Evolutionary conservation across 1,140 invertebrate species (phyloP).

Genomic region (Eumaeus atala): DNA sequence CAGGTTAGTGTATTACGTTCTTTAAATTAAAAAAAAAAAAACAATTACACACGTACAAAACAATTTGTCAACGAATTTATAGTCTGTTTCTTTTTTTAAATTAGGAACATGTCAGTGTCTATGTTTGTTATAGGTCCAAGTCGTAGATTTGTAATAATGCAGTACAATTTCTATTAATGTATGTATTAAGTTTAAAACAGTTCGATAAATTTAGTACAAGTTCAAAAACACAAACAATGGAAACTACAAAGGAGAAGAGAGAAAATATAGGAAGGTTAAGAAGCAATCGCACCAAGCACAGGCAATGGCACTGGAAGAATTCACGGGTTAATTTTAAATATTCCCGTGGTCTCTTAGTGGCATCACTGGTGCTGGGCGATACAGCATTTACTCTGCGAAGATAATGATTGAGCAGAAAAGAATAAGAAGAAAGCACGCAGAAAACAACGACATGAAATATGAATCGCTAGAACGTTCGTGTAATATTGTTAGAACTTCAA

Average conservation of each 20-base stretch:
- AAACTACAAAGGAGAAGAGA: conserved; percentile 26
- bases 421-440: no score
- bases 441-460: no score
- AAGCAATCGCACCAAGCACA: conserved; percentile 62
- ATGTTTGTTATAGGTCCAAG: no score
- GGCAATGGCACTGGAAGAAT: conserved; percentile 74
- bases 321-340: conserved; percentile 62
- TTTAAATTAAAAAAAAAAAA: conserved; percentile 4
- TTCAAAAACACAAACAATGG: background rate
- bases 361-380: conserved; percentile 70
- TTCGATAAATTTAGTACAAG: background rate
- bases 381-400: conserved; percentile 19
- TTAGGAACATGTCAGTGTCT: no score
- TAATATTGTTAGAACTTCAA: no score
- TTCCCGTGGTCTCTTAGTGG: conserved; percentile 72
- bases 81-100: no score
- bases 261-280: conserved; percentile 12
- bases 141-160: no score
- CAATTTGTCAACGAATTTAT: no score
- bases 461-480: no score
- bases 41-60: background rate
- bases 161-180: no score
- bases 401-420: no score
- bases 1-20: background rate
- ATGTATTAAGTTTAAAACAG: background rate